phyloP scores from a whole-genome alignment of 2,797 vertebrate genomes.

The Squalus acanthias region DNA sequence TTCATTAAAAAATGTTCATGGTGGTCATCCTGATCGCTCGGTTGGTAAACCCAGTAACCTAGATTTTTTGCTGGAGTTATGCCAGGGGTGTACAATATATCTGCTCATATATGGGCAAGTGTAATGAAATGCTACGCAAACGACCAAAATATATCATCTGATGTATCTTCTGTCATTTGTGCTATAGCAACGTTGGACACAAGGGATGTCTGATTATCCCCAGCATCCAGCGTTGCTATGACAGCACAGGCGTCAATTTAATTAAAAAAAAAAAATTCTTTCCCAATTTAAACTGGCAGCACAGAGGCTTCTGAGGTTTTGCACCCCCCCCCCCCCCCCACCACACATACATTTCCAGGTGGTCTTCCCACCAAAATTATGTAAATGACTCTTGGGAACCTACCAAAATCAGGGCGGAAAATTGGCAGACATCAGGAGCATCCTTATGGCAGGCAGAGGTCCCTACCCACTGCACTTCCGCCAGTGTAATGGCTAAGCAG shows the following conservation, averaged over 20 bases:
- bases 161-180: not conserved
- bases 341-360: constrained; percentile 39
- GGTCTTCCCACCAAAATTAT: constrained; percentile 25
- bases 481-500: not conserved
- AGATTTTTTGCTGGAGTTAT: not conserved
- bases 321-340: not conserved
- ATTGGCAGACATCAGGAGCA: not conserved
- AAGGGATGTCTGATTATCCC: not conserved
- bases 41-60: not conserved
- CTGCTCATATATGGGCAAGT: not conserved
- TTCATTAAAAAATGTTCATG: not conserved
- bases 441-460: not conserved
- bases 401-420: not conserved
- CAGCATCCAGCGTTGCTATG: not conserved
- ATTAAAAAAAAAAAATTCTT: not conserved
- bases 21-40: not conserved
- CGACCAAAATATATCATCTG: not conserved
- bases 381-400: not conserved
- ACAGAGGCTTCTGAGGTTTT: not conserved
- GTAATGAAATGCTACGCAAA: not conserved
- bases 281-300: not conserved
- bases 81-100: not conserved
- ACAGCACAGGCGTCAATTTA: not conserved
- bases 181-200: not conserved
- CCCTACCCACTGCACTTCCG: not conserved